These are phyloP conservation scores for Lytechinus pictus DNA, from an alignment of 35 echinoderm and acorn worm genomes.

Conservation along the genomic window DNA sequence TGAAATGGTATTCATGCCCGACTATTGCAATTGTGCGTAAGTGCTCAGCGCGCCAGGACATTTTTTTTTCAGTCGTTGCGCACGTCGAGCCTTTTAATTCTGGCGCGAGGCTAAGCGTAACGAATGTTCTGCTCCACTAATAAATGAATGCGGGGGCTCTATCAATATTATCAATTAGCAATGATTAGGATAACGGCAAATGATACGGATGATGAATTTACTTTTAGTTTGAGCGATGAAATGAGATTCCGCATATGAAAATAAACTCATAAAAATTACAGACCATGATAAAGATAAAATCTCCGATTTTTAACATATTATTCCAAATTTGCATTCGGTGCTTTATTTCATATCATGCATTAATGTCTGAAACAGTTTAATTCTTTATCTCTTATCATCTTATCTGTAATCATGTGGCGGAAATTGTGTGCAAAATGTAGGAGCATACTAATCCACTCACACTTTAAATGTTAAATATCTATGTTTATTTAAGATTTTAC, in stretches of 20 bases:
- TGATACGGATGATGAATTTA: neutral
- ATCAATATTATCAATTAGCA: neutral
- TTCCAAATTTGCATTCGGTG: no score
- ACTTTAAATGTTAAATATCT: no score
- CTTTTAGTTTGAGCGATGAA: neutral
- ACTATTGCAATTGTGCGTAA: neutral
- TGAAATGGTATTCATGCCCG: neutral
- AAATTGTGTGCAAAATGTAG: no score
- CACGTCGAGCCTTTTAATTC: neutral
- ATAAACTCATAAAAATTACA: neutral
- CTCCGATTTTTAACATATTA: no score
- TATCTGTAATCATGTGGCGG: no score
- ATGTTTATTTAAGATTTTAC: no score
- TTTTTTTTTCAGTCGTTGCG: neutral
- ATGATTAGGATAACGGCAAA: neutral
- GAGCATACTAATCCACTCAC: no score
- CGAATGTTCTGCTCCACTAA: neutral
- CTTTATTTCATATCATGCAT: no score
- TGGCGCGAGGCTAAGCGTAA: neutral
- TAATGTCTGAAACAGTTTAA: no score
- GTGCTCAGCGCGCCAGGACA: neutral
- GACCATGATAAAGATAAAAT: neutral
- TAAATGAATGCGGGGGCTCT: neutral
- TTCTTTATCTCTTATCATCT: no score
- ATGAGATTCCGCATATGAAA: neutral